A percentile compares a stretch with the other conserved stretches of the same genome.
These are phyloP conservation scores for Delia radicum DNA, from an alignment of 1,140 invertebrate genomes.

Conservation along the genomic window DNA sequence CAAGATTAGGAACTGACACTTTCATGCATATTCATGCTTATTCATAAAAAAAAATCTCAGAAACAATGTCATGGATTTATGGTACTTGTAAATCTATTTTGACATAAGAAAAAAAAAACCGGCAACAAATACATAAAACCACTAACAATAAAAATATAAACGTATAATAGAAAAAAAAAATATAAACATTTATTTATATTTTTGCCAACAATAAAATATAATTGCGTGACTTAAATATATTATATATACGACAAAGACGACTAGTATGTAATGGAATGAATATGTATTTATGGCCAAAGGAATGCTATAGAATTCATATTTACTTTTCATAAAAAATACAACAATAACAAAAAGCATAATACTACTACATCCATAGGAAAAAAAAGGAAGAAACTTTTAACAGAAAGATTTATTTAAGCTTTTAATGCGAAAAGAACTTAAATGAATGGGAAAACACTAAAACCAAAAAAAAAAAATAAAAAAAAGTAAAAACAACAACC, in stretches of 20 bases:
- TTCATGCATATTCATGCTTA: background rate
- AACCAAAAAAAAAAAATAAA: constrained; percentile 27
- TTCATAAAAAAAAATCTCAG: background rate
- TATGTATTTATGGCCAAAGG: background rate
- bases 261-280: background rate
- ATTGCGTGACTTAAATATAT: constrained; percentile 30
- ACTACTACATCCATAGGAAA: background rate
- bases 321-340: background rate
- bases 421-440: constrained; percentile 33
- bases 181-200: background rate
- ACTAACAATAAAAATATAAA: background rate
- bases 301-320: background rate
- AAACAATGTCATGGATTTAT: constrained; percentile 4
- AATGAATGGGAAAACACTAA: constrained; percentile 34
- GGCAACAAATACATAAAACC: background rate
- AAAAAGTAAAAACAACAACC: background rate
- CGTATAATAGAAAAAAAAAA: background rate
- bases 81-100: constrained; percentile 1
- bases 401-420: constrained; percentile 50
- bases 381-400: background rate
- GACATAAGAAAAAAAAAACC: background rate
- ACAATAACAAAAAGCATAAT: background rate
- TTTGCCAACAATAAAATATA: constrained; percentile 35
- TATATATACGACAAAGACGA: background rate
- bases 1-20: background rate